These are phyloP conservation scores for Euura saliciscinereae DNA, from an alignment of 1,140 invertebrate species.

Conservation along the genomic window DNA sequence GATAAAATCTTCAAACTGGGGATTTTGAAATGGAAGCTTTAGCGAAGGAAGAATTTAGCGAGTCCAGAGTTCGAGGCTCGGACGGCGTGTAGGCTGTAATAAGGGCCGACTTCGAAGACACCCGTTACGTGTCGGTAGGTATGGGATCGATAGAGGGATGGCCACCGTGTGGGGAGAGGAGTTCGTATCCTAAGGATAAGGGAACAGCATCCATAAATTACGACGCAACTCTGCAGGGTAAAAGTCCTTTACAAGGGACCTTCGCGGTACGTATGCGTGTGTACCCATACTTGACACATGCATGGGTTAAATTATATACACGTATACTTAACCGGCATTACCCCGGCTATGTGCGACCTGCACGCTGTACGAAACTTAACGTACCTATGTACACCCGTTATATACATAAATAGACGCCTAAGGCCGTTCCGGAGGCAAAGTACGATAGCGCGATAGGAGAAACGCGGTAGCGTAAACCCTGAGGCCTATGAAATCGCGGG, in stretches of 20 bases:
- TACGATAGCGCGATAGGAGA: slow-evolving; percentile 2
- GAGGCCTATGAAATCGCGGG: slow-evolving; percentile 4
- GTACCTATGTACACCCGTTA: neutral
- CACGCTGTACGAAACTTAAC: no score
- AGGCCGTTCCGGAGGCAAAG: neutral
- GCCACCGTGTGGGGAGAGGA: slow-evolving; percentile 55
- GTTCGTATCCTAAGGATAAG: slow-evolving; percentile 60
- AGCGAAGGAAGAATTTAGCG: no score
- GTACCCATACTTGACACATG: neutral
- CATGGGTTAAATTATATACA: no score
- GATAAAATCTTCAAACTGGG: no score
- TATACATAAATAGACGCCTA: slow-evolving; percentile 1
- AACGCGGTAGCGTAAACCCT: neutral
- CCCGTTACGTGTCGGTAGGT: slow-evolving; percentile 52
- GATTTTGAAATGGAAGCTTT: no score
- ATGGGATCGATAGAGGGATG: slow-evolving; percentile 59
- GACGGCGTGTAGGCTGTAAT: no score
- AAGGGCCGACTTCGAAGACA: slow-evolving; percentile 30
- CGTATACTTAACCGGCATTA: no score
- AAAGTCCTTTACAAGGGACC: slow-evolving; percentile 58
- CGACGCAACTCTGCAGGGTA: slow-evolving; percentile 57
- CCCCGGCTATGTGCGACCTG: no score
- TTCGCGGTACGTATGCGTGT: slow-evolving; percentile 25
- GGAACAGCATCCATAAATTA: slow-evolving; percentile 61
- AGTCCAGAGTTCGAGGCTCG: no score